phyloP scores from a whole-genome alignment of 2,888 invertebrate species.

The Lydus trimaculatus region DNA sequence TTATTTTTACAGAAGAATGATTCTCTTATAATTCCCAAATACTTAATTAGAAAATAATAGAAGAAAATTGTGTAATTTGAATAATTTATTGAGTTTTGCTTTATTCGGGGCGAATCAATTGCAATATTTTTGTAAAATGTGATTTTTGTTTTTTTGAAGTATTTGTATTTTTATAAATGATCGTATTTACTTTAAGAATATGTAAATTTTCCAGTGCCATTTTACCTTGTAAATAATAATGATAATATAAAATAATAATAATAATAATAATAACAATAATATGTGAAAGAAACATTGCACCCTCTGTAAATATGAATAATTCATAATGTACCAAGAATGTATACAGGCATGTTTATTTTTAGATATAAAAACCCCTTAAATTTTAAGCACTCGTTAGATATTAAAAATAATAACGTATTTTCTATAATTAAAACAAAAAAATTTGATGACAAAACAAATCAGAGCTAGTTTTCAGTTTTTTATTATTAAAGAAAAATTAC shows the following conservation, averaged over 20 bases:
- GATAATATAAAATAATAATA: no score
- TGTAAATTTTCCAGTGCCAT: slow-evolving; percentile 50
- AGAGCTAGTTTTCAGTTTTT: slow-evolving; percentile 16
- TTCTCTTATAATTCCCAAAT: slow-evolving; percentile 7
- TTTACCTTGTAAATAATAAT: slow-evolving; percentile 42
- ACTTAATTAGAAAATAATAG: not conserved
- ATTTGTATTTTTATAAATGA: slow-evolving; percentile 40
- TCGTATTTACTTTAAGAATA: slow-evolving; percentile 34
- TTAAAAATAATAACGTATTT: slow-evolving; percentile 46
- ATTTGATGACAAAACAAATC: not conserved
- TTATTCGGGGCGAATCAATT: slow-evolving; percentile 17
- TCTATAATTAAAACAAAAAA: slow-evolving; percentile 38
- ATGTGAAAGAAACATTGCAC: slow-evolving; percentile 5
- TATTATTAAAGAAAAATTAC: slow-evolving; percentile 19
- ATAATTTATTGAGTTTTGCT: slow-evolving; percentile 13
- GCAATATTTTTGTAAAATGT: slow-evolving; percentile 14
- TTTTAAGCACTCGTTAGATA: slow-evolving; percentile 33
- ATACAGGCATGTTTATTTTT: slow-evolving; percentile 57
- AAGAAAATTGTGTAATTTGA: not conserved
- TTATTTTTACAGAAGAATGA: not conserved
- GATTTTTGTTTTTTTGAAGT: slow-evolving; percentile 26
- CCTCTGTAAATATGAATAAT: slow-evolving; percentile 33
- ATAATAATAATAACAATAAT: slow-evolving; percentile 3
- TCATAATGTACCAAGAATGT: slow-evolving; percentile 54
- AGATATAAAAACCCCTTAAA: slow-evolving; percentile 44